These are phyloP conservation scores for Linepithema humile DNA, from an alignment of 1,140 invertebrate genomes.

Conservation along the genomic window DNA sequence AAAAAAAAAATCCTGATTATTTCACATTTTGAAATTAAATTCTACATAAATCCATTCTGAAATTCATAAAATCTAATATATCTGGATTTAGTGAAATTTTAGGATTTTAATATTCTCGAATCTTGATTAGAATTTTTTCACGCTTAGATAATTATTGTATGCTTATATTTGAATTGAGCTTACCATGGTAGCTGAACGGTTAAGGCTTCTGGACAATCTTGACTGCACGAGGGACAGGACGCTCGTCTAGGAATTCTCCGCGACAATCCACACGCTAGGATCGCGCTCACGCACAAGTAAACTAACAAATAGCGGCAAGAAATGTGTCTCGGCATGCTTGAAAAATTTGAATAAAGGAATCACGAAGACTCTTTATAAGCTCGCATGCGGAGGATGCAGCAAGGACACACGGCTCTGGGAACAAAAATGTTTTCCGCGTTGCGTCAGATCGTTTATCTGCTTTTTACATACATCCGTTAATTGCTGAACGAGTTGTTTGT, in stretches of 20 bases:
- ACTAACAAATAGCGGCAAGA: neutral
- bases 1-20: neutral
- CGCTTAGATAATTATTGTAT: neutral
- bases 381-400: conserved; percentile 1
- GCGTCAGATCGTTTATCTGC: neutral
- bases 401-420: neutral
- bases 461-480: conserved; percentile 41
- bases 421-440: conserved; percentile 8
- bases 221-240: conserved; percentile 60
- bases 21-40: neutral
- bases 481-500: conserved; percentile 9
- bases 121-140: neutral
- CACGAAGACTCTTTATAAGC: conserved; percentile 48
- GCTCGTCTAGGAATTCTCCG: conserved; percentile 41
- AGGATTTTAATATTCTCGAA: neutral
- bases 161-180: conserved; percentile 38
- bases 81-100: neutral
- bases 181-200: conserved; percentile 48
- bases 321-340: conserved; percentile 50
- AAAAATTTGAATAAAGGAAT: conserved; percentile 5
- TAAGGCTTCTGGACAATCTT: conserved; percentile 53
- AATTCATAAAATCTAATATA: neutral
- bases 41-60: neutral
- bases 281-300: conserved; percentile 16
- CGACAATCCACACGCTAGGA: conserved; percentile 40